Conservation (phyloP, 2,888 invertebrate genomes). For the Phoenoteleia sp. region DNA sequence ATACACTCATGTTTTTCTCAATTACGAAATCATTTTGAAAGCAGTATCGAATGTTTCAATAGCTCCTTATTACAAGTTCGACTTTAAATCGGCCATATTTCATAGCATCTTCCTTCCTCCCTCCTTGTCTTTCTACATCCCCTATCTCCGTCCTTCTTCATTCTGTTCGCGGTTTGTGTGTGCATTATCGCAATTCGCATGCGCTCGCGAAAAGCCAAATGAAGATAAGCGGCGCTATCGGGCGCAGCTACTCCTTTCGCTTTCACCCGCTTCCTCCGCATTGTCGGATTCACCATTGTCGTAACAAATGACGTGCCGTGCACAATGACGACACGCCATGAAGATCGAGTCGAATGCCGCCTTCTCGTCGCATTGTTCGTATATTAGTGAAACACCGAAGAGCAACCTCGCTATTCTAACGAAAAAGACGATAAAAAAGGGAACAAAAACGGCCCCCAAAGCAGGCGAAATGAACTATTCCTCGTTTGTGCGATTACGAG, state of each 20-base stretch:
- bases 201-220: constrained; percentile 59
- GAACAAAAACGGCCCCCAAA: constrained; percentile 12
- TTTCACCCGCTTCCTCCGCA: constrained; percentile 66
- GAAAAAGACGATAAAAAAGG: constrained; percentile 12
- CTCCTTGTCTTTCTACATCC: not conserved
- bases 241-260: constrained; percentile 59
- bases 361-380: constrained; percentile 60
- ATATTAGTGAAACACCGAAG: constrained; percentile 61
- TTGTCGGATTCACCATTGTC: constrained; percentile 69
- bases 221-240: constrained; percentile 66
- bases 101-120: not conserved
- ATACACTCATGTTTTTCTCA: no score
- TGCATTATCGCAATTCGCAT: constrained; percentile 46
- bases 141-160: not conserved
- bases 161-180: not conserved
- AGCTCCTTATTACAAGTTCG: not conserved
- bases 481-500: not conserved
- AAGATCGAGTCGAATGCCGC: constrained; percentile 62
- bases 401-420: constrained; percentile 54
- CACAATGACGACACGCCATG: constrained; percentile 68
- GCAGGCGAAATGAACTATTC: constrained; percentile 12
- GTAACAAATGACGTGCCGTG: constrained; percentile 66
- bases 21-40: no score
- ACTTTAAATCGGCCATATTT: not conserved
- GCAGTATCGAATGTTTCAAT: no score